Evolutionary conservation across 2,113 vertebrate genomes (phyloP), one percentile per base, ranked within the genome.

Genomic region (Bubo scandiacus): DNA sequence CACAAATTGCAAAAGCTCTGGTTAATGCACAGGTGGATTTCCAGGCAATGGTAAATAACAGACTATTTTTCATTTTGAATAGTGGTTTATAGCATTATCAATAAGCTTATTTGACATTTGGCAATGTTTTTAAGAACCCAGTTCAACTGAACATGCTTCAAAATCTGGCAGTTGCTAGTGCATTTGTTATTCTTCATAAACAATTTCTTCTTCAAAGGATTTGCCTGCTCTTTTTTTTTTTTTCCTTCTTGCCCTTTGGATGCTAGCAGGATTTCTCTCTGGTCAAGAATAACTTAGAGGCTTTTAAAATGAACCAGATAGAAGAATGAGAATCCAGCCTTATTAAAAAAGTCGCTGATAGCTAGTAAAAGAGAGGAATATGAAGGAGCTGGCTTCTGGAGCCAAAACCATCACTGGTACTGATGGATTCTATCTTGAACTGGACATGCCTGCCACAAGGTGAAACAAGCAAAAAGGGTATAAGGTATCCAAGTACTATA

Each of bases 1-100:
- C 99, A 92, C 99, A 99, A 98, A 99, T 99, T 73, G 99, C 99
- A 95, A 99, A 99, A 98, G 99, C 99, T 94, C 98, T 99, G 93
- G 99, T 99, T 97, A 98, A 99, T 19, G 98, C 98, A 94, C 98
- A 99, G 97, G 99, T 99, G 97, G 99, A 99, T 98, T 99, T 99
- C 98, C 99, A 99, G 96, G 98, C 99, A 77, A 99, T 99, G 99
- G 99, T 99, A 99, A 95, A 94, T 96, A 94, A 88, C 78, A 10
- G 57, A 82, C 61, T 81, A n/a, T 70, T 94, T 92, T 92, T 89
- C 29, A 62, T 80, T 94, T 94, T 91, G 57, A 89, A 59, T 40
- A 79, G 58, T 68, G 29, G 26, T 58, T 90, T 77, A 49, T 51
- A 51, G 58, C 49, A 68, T 80, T 78, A 71, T 92, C 68, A 86